Evolutionary conservation across 2,797 vertebrate species (phyloP), one percentile per base, ranked within the genome.

Genomic region (Myotis myotis): DNA sequence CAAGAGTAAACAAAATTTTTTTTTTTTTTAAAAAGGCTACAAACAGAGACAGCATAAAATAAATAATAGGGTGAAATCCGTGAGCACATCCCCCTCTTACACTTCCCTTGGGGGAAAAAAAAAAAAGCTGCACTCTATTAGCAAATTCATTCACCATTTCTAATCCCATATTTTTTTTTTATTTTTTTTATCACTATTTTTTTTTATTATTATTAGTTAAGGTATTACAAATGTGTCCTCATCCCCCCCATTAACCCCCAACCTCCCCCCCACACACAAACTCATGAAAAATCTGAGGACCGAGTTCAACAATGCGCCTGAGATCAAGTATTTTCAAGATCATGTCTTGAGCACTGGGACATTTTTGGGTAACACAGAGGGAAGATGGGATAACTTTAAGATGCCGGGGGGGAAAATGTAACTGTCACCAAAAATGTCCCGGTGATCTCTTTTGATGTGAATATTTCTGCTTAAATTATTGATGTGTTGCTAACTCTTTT

Each of bases 1-100:
- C 98, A 98, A 98, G 97, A 98, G 98, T 98, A 98, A 98, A 98
- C 98, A 98, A 97, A 95, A 15, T 3, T 62, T 57, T n/a, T n/a
- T n/a, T n/a, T n/a, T n/a, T n/a, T n/a, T n/a, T n/a, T n/a, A n/a
- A n/a, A n/a, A n/a, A 95, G 96, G 88, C 95, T 85, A 87, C 97
- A 97, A 97, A 98, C 97, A 97, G 84, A 5, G 28, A 86, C 95
- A 95, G 97, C 95, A 91, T 89, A 97, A 98, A 97, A 98, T 98
- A 98, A 97, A 95, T 97, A 94, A 94, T 96, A 97, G 93, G 94
- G 66, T 17, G 25, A 86, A 91, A 93, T 41, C 97, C 33, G 22
- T 8, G 17, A 86, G 64, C 44, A 49, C 68, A 33, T 74, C 86
- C 88, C 36, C 70, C 82, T 36, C 49, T 47, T 20, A 9, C 8